These are phyloP conservation scores for Pipistrellus nathusii DNA, from an alignment of 2,797 vertebrate genomes.

Conservation along the genomic window DNA sequence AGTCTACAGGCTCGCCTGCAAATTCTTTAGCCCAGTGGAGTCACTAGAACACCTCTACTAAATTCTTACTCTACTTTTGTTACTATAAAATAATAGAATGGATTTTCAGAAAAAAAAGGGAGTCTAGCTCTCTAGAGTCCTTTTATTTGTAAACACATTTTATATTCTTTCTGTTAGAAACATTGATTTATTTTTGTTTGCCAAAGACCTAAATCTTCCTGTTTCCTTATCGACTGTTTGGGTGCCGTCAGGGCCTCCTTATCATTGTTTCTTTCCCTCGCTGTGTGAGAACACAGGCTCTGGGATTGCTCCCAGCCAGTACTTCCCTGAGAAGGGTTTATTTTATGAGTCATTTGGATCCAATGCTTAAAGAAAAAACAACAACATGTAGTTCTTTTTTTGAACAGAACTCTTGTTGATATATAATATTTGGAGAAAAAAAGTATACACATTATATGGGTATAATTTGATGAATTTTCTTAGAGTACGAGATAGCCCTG, in stretches of 20 bases:
- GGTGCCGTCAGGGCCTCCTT: not conserved
- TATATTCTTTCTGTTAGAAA: conserved; percentile 31
- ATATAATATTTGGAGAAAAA: not conserved
- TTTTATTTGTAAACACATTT: conserved; percentile 39
- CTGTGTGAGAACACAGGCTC: conserved; percentile 6
- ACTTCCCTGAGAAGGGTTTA: conserved; percentile 49
- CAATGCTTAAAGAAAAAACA: conserved; percentile 61
- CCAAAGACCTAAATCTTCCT: conserved; percentile 14
- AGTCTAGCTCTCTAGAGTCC: not conserved
- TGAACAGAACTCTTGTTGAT: not conserved
- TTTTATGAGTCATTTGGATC: conserved; percentile 66
- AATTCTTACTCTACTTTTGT: not conserved
- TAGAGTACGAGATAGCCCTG: not conserved
- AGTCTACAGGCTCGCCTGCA: not conserved
- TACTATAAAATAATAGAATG: conserved; percentile 26
- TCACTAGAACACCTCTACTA: not conserved
- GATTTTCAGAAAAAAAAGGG: not conserved
- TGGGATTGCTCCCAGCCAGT: conserved; percentile 27
- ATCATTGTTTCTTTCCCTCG: conserved; percentile 36
- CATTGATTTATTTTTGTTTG: conserved; percentile 53
- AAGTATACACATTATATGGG: not conserved
- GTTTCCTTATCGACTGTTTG: conserved; percentile 23
- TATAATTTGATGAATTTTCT: conserved; percentile 9
- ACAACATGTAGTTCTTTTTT: not conserved
- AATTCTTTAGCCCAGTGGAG: not conserved